A percentile compares a stretch with the other conserved stretches of the same genome.
phyloP scores from a whole-genome alignment of 2,888 invertebrate genomes.

The Gymnocheta viridis region DNA sequence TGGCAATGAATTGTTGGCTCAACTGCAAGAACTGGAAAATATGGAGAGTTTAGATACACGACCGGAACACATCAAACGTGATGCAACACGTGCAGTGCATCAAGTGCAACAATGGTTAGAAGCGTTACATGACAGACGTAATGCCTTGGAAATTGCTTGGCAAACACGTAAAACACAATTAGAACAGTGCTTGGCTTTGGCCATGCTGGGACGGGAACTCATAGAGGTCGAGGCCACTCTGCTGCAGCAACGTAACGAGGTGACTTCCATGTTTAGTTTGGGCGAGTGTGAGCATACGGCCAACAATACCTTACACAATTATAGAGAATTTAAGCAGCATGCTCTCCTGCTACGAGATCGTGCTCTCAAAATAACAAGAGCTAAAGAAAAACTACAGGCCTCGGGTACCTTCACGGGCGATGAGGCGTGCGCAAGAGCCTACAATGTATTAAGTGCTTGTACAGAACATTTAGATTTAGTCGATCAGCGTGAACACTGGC shows the following conservation, averaged over 20 bases:
- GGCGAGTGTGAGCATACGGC: constrained; percentile 89
- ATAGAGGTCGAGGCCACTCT: constrained; percentile 85
- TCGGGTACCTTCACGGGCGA: constrained; percentile 88
- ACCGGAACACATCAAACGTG: constrained; percentile 85
- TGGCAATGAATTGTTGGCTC: constrained; percentile 89
- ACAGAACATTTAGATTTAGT: constrained; percentile 88
- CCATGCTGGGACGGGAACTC: constrained; percentile 88
- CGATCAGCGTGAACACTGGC: constrained; percentile 87
- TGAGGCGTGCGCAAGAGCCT: constrained; percentile 86
- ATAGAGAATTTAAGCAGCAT: constrained; percentile 87
- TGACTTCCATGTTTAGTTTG: constrained; percentile 83
- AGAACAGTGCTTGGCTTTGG: constrained; percentile 90
- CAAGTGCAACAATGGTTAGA: constrained; percentile 90
- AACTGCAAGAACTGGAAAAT: constrained; percentile 88
- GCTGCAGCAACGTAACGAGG: constrained; percentile 83
- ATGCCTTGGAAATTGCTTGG: constrained; percentile 87
- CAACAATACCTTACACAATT: constrained; percentile 86
- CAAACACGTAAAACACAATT: constrained; percentile 88
- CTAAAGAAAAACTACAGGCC: constrained; percentile 88
- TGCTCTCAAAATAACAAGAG: constrained; percentile 89
- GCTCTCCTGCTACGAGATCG: constrained; percentile 89
- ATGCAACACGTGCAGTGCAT: constrained; percentile 83
- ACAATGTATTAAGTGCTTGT: constrained; percentile 85
- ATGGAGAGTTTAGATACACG: constrained; percentile 89
- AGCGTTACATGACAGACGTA: constrained; percentile 88